A percentile compares a stretch with the other conserved stretches of the same genome.
Conservation (phyloP, 2,113 vertebrate genomes). For the Turnix velox region DNA sequence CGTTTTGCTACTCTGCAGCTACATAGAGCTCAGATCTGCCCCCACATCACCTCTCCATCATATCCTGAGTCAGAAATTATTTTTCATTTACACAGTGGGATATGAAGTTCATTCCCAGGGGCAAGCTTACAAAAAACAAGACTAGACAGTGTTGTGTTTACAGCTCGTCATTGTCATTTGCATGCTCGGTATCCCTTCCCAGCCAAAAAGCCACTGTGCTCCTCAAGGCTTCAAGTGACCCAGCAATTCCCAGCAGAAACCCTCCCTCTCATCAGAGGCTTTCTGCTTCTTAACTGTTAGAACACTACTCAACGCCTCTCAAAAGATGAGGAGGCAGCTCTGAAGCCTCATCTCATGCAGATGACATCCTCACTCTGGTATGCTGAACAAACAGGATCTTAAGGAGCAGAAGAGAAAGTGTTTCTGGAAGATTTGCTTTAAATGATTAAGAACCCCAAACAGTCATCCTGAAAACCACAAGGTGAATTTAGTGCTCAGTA, state of each 20-base stretch:
- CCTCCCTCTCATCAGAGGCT: not conserved
- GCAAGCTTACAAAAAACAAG: not conserved
- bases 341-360: not conserved
- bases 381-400: conserved; percentile 60
- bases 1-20: not conserved
- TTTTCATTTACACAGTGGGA: not conserved
- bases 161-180: not conserved
- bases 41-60: not conserved
- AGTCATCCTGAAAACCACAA: conserved; percentile 29
- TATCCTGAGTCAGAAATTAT: not conserved
- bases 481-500: not conserved
- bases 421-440: conserved; percentile 56
- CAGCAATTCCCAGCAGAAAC: not conserved
- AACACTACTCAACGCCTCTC: not conserved
- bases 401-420: conserved; percentile 55
- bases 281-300: not conserved
- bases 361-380: conserved; percentile 49
- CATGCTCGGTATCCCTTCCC: not conserved
- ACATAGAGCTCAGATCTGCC: not conserved
- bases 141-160: rapidly evolving
- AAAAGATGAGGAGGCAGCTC: conserved; percentile 1
- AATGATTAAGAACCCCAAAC: conserved; percentile 56
- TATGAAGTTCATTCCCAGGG: not conserved
- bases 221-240: not conserved
- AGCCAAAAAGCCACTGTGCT: not conserved